phyloP scores from a whole-genome alignment of 2,113 vertebrate genomes.

The Potamarius usumacintae region DNA sequence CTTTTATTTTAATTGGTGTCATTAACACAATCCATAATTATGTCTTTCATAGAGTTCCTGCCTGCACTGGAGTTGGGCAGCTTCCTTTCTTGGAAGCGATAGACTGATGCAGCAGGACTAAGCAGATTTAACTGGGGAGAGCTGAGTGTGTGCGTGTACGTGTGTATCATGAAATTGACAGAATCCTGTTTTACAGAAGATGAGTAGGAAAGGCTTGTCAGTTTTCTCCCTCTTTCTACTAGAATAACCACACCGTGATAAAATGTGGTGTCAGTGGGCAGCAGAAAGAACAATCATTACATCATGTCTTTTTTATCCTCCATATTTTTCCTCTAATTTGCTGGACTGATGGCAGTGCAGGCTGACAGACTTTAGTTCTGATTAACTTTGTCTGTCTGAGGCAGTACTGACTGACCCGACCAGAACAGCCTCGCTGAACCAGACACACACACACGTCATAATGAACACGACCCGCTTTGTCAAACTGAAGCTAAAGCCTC shows the following conservation, averaged over 20 bases:
- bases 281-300: slow-evolving; percentile 24
- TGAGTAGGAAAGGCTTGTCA: not conserved
- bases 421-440: not conserved
- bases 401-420: slow-evolving; percentile 20
- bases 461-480: not conserved
- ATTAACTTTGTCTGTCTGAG: slow-evolving; percentile 41
- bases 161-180: slow-evolving; percentile 33
- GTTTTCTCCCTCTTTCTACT: slow-evolving; percentile 25
- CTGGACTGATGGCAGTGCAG: slow-evolving; percentile 30
- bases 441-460: not conserved
- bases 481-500: slow-evolving; percentile 42
- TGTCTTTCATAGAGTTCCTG: not conserved
- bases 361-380: slow-evolving; percentile 45
- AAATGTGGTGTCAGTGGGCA: slow-evolving; percentile 19
- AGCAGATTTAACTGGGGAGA: no score
- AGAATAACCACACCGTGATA: slow-evolving; percentile 30
- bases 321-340: slow-evolving; percentile 41
- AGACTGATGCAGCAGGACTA: no score
- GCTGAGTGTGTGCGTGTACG: not conserved
- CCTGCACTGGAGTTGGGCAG: not conserved
- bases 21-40: slow-evolving; percentile 5
- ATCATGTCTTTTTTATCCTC: slow-evolving; percentile 24
- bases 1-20: slow-evolving; percentile 18
- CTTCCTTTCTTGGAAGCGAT: not conserved
- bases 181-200: slow-evolving; percentile 11